Percentiles rank a stretch among this genome's conserved stretches.
phyloP scores from a whole-genome alignment of 2,888 invertebrate genomes.

The Netelia melanura region DNA sequence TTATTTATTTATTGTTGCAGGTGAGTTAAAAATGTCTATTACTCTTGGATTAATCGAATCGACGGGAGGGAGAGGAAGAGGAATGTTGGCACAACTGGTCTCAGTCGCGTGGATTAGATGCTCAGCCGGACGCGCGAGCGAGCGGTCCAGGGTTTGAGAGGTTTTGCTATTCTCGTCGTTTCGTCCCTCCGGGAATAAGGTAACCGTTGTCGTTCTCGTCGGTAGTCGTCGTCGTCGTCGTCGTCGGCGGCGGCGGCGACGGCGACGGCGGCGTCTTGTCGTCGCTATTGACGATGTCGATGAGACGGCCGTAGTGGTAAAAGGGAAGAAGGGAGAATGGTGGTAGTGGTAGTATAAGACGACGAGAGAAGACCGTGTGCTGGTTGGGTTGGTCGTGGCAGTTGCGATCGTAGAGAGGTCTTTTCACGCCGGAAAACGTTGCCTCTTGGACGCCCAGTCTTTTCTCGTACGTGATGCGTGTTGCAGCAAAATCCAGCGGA shows the following conservation, averaged over 20 bases:
- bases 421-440: constrained; percentile 61
- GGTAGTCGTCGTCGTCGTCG: constrained; percentile 21
- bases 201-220: constrained; percentile 45
- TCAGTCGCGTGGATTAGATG: constrained; percentile 42
- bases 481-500: constrained; percentile 27
- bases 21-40: constrained; percentile 61
- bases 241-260: constrained; percentile 19
- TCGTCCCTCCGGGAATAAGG: constrained; percentile 46
- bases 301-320: constrained; percentile 5
- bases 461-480: constrained; percentile 51
- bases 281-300: constrained; percentile 50
- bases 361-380: constrained; percentile 18
- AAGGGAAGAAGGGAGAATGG: background rate
- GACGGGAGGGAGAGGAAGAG: background rate
- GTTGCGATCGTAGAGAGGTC: constrained; percentile 52
- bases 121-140: constrained; percentile 36
- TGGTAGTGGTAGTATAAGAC: constrained; percentile 3
- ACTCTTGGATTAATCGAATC: constrained; percentile 52
- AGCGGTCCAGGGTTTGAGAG: constrained; percentile 42
- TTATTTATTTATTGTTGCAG: constrained; percentile 64
- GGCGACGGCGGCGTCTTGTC: constrained; percentile 43
- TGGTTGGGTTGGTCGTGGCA: constrained; percentile 48
- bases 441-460: constrained; percentile 48
- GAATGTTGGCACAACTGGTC: constrained; percentile 30
- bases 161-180: constrained; percentile 61